phyloP scores from a whole-genome alignment of 2,888 invertebrate genomes.

The Acanthacorydalis orientalis region DNA sequence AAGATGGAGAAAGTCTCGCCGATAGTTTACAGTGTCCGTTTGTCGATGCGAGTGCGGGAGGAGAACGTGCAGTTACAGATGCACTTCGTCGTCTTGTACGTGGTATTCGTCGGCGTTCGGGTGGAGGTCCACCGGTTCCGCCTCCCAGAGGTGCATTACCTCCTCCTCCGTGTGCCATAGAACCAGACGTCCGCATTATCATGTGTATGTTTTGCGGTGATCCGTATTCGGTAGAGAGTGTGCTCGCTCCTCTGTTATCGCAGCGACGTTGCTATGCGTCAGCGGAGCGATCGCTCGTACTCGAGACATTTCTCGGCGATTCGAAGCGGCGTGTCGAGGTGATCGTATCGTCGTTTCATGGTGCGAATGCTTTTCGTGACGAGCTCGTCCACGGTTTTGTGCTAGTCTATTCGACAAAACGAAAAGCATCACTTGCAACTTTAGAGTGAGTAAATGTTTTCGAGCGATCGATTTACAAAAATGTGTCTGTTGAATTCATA shows the following conservation, averaged over 20 bases:
- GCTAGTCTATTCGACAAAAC: constrained; percentile 83
- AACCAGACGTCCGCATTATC: constrained; percentile 47
- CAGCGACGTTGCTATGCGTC: constrained; percentile 77
- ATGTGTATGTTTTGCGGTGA: constrained; percentile 97
- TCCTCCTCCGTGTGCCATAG: constrained; percentile 7
- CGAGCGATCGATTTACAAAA: not conserved
- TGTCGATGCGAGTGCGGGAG: constrained; percentile 58
- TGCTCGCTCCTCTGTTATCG: constrained; percentile 70
- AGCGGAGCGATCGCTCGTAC: constrained; percentile 71
- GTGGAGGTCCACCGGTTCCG: constrained; percentile 15
- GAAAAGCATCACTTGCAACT: constrained; percentile 86
- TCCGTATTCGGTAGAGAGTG: constrained; percentile 77
- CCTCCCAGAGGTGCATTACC: too few species aligned
- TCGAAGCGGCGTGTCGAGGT: constrained; percentile 75
- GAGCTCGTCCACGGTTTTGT: constrained; percentile 90
- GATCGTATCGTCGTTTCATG: constrained; percentile 89
- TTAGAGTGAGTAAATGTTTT: constrained; percentile 48
- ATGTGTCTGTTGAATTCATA: not conserved
- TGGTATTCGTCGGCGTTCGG: constrained; percentile 62
- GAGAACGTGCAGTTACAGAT: constrained; percentile 49
- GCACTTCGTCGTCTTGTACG: constrained; percentile 58
- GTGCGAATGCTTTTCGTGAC: constrained; percentile 80
- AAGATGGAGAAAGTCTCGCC: constrained; percentile 79
- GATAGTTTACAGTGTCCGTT: constrained; percentile 78
- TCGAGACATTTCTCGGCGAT: constrained; percentile 84